These are phyloP conservation scores for Ridgeia piscesae DNA, from an alignment of 1,140 invertebrate genomes.

Conservation along the genomic window DNA sequence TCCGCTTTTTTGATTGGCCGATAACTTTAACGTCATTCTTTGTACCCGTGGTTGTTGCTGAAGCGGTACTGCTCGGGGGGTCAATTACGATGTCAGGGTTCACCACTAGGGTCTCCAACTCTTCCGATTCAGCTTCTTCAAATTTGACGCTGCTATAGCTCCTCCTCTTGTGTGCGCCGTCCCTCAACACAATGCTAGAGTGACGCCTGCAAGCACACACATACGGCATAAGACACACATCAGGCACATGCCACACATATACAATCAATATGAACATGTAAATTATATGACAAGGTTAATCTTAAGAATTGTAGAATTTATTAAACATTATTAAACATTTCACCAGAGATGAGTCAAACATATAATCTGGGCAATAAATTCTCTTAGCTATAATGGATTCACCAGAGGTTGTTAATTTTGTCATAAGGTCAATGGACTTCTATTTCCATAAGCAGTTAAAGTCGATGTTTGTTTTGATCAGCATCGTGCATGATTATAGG, in stretches of 20 bases:
- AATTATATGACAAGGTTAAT: not conserved
- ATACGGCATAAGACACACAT: no score
- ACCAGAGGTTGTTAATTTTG: no score
- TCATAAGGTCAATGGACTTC: no score
- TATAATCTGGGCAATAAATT: no score
- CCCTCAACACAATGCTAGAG: not conserved
- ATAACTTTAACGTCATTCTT: not conserved
- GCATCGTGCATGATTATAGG: no score
- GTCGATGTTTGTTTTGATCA: no score
- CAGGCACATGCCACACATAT: not conserved
- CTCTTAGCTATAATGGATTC: no score
- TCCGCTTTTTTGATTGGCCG: not conserved
- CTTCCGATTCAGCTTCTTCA: not conserved
- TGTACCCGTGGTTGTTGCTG: not conserved
- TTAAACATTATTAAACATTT: no score
- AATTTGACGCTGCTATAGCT: not conserved
- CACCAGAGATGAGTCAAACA: no score
- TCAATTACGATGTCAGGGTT: slow-evolving; percentile 24
- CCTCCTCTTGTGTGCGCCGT: not conserved
- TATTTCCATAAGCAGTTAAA: no score
- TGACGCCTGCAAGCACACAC: not conserved
- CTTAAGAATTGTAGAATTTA: no score
- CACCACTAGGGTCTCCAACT: slow-evolving; percentile 14
- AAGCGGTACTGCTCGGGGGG: slow-evolving; percentile 14
- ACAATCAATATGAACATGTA: not conserved